These are phyloP conservation scores for Leptinotarsa lineolata DNA, from an alignment of 1,140 invertebrate species.

Conservation along the genomic window DNA sequence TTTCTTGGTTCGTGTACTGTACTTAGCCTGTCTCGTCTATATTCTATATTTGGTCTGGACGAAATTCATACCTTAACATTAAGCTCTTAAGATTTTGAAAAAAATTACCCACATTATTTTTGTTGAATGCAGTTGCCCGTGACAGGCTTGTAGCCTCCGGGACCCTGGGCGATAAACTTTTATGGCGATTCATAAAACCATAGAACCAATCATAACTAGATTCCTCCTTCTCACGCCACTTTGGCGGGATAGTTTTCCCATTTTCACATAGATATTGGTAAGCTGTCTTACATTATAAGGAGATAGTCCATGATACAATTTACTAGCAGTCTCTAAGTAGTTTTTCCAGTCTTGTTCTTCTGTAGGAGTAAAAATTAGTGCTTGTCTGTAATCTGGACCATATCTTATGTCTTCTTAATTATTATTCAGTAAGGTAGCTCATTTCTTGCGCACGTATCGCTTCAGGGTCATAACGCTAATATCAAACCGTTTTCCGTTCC, in stretches of 20 bases:
- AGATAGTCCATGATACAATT: background rate
- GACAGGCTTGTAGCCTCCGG: conserved; percentile 44
- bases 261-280: conserved; percentile 27
- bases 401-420: background rate
- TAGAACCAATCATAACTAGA: conserved; percentile 33
- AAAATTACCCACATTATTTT: conserved; percentile 45
- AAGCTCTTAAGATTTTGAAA: conserved; percentile 37
- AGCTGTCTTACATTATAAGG: background rate
- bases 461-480: background rate
- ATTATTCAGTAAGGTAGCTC: background rate
- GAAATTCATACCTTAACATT: background rate
- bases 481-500: background rate
- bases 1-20: conserved; percentile 56
- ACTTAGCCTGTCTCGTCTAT: conserved; percentile 56
- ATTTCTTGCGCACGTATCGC: background rate
- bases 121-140: conserved; percentile 46
- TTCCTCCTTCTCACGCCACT: conserved; percentile 21
- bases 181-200: conserved; percentile 30
- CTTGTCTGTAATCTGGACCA: background rate
- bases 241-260: conserved; percentile 6
- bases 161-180: conserved; percentile 32
- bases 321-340: background rate
- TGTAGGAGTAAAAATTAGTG: background rate
- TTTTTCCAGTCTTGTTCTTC: background rate
- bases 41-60: conserved; percentile 51